Conservation (phyloP, 2,797 vertebrate genomes). For the Pseudochaenichthys georgianus region DNA sequence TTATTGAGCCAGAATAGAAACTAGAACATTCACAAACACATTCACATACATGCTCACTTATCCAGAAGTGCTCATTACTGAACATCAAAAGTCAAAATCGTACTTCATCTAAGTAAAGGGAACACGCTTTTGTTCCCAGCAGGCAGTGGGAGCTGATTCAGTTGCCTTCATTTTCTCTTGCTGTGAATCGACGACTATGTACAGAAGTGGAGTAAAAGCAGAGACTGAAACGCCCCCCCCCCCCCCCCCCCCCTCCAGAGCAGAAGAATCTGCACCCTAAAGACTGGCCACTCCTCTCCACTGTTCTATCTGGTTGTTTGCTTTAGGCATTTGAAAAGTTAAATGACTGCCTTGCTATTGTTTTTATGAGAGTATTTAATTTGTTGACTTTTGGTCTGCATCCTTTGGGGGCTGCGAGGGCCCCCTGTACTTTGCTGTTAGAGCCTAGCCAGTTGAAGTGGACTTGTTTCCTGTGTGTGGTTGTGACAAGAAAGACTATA, state of each 20-base stretch:
- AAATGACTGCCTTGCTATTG: slow-evolving; percentile 77
- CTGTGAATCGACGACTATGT: slow-evolving; percentile 76
- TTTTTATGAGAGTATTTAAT: slow-evolving; percentile 76
- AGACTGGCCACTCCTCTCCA: slow-evolving; percentile 65
- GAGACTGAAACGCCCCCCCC: slow-evolving; percentile 55
- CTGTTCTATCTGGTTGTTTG: slow-evolving; percentile 72
- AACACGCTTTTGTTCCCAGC: slow-evolving; percentile 74
- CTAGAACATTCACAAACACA: slow-evolving; percentile 73
- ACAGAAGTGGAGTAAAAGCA: slow-evolving; percentile 73
- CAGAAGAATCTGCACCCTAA: slow-evolving; percentile 53
- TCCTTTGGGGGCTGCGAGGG: slow-evolving; percentile 49
- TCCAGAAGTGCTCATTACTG: slow-evolving; percentile 85
- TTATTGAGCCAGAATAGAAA: slow-evolving; percentile 87
- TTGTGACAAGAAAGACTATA: slow-evolving; percentile 75
- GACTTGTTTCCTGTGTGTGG: slow-evolving; percentile 75
- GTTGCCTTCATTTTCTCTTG: slow-evolving; percentile 83
- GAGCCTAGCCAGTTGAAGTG: slow-evolving; percentile 78
- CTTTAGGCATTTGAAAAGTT: slow-evolving; percentile 77
- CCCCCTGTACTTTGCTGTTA: slow-evolving; percentile 70
- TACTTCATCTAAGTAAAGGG: slow-evolving; percentile 69
- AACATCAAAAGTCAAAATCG: slow-evolving; percentile 80
- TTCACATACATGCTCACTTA: slow-evolving; percentile 56
- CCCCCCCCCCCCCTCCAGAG: slow-evolving; percentile 44
- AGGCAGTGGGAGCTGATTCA: slow-evolving; percentile 79
- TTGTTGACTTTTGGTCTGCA: slow-evolving; percentile 72